Evolutionary conservation across 1,140 invertebrate species (phyloP), one percentile per base, ranked within the genome.

Genomic region (Probaryconus sp.): DNA sequence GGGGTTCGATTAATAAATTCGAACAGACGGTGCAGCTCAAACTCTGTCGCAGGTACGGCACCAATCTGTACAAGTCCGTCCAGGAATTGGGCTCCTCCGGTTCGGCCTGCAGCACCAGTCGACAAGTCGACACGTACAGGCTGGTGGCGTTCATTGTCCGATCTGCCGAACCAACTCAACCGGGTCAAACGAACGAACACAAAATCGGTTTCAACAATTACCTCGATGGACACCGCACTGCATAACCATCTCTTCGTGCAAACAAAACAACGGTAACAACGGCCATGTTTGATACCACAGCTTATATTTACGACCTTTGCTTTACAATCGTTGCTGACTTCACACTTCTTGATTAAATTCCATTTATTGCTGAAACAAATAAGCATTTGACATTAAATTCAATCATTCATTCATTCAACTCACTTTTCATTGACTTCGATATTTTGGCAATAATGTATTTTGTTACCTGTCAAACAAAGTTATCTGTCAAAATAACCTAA

Each of bases 11-110:
- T 35, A 96, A 86, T 53, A 97, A 88, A 81, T 94, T 93, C 48
- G 93, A 92, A 85, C 96, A 97, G 26, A 97, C 95, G 51, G 94
- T 94, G 86, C 96, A 97, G 60, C 94, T 94, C 58, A 98, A 88
- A 72, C 95, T 93, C 85, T 96, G 94, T 30, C 95, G 90, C 78
- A 97, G 89, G 85, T 95, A 94, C 1, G 94, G 94, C 61, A 97
- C 89, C 68, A 95, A 90, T 63, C 94, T 89, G 86, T 94, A 94
- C 43, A 97, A 88, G 87, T 97, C 95, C 37, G 90, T 90, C 92
- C 94, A 94, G 18, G 92, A 92, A 56, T 88, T 89, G 30, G 90
- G 90, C 85, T 94, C 92, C 56, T 92, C 91, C 4, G 88, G 83
- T 64, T 92, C 89, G 28, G 91, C 92, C 84, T 93, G 90, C 74